Base-by-base conservation (phyloP, 2,113 vertebrate genomes). In the Furnarius figulus region DNA sequence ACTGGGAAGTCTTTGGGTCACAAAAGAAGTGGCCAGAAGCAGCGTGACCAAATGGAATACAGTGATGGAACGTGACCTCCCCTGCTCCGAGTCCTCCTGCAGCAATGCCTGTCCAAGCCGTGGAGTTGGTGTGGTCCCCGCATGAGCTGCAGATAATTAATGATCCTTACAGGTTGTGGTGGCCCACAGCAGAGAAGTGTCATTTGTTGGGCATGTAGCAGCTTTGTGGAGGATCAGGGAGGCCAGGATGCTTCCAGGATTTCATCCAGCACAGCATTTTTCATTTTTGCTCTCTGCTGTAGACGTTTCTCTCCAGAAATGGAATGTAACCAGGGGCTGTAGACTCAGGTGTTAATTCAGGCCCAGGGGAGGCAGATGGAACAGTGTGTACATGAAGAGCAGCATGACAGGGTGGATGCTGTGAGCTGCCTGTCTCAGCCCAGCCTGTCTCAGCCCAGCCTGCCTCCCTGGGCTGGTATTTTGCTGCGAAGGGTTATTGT, bases 401-500 rank as follows among this genome's bases (percentile, higher is more conserved):
- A 62, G 25, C 53, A 49, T 19, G 33, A 22, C 15, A 7, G 49
- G 73, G 23, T 33, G 88, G 68, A 49, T 83, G 77, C 67, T 52
- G 70, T 30, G n/a, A 76, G 46, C 74, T 0, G 1, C 70, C 66
- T 40, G 40, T 40, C 40, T 40, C 40, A 40, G 11, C 40, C 40
- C 40, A 40, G 10, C 40, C 40, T 87, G 82, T 40, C 81, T 87
- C 70, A 20, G 72, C 52, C 72, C 65, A n/a, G 71, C 78, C 42
- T 66, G 50, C 58, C 82, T 85, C 72, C 74, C 55, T 40, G 42
- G 39, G 72, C 79, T 90, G 81, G 61, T 42, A 55, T 93, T 93
- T 90, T 74, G 47, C 47, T 93, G 94, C 66, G 67, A 95, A 65
- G 73, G 80, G 56, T 67, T 83, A 84, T 50, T 65, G 62, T 82